Base-by-base conservation (phyloP, 2,797 vertebrate genomes). In the Perodicticus potto region DNA sequence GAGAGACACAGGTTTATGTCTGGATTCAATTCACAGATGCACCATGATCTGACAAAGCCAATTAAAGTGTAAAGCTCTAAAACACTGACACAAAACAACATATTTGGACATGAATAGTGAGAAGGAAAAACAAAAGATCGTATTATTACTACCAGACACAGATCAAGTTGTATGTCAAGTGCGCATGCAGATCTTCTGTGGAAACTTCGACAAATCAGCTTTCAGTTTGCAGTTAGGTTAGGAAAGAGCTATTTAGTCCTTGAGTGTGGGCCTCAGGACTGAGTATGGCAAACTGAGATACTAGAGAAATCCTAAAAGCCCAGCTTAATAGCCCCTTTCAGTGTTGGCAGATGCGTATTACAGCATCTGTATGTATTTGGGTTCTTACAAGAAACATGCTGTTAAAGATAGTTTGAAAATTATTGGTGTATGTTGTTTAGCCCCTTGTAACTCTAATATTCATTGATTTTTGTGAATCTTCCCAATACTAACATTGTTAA, bases 381-480 rank as follows among this genome's bases (percentile, higher is more conserved):
- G 5, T 43, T 93, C 19, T 93, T 74, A 61, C 40, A 63, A 81
- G 37, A 94, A 95, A 84, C 6, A 91, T n/a, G 19, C n/a, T 72
- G 49, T 70, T 73, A 91, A 86, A 89, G 87, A 37, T 16, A n/a
- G 12, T 83, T 86, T 82, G 49, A 63, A 91, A 94, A 91, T 63
- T 34, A 63, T 32, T 74, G 25, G 37, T 6, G 63, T 89, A 32
- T 85, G 86, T 61, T 40, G 0, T 84, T 87, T 96, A 78, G 53
- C 25, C 9, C 34, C 23, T 65, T 94, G 63, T 81, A 93, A 74
- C 43, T 87, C 57, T 87, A 90, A 95, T 91, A 87, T 87, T 40
- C 91, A 96, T 65, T 91, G 80, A 86, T 86, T 96, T 96, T 96
- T 96, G 67, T 87, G 57, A 96, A 95, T 95, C 73, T 65, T 78